Evolutionary conservation across 1,140 invertebrate species (phyloP), one percentile per base, ranked within the genome.

Genomic region (Hylyphantes graminicola): DNA sequence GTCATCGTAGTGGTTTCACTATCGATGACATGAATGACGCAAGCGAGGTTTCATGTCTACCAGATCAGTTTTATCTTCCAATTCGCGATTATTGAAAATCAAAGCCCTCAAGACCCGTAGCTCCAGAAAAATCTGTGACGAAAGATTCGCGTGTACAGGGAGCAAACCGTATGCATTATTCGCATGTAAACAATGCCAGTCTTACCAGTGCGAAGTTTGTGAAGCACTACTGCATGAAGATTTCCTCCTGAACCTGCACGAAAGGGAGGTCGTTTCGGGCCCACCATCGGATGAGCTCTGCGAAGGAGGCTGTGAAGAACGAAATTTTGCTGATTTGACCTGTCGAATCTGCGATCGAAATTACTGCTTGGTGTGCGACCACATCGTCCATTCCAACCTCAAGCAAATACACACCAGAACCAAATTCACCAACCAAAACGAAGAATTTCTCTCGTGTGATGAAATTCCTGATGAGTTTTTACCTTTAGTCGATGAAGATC

Each of bases 141-240:
- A 87, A 73, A 53, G 86, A 64, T 74, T 87, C 48, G 86, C 81
- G 19, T 84, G 80, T 59, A 72, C 59, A 83, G 86, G 86, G 8
- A 75, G 54, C 12, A 70, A 85, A 73, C 81, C 89, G 50, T 86
- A 88, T 81, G 90, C 90, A n/a, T 63, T 80, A 54, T 89, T 86
- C 77, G 64, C 85, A 55, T 91, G 90, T 87, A 86, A 87, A 50
- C 87, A 90, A 51, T 91, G 90, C 86, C 87, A 87, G 15, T 88
- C 89, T 53, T 85, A 88, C 35, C 90, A 91, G 77, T 91, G 90
- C 86, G 35, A 86, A 68, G 85, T 87, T 19, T 91, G 90, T 86
- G 89, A 89, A 81, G 86, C 85, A 21, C 77, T 87, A 21, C 85
- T 91, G n/a, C 90, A 91, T 85, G 88, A 88, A 70, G 87, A 87